Conservation (phyloP, 2,113 vertebrate genomes). For the Tinamus guttatus region DNA sequence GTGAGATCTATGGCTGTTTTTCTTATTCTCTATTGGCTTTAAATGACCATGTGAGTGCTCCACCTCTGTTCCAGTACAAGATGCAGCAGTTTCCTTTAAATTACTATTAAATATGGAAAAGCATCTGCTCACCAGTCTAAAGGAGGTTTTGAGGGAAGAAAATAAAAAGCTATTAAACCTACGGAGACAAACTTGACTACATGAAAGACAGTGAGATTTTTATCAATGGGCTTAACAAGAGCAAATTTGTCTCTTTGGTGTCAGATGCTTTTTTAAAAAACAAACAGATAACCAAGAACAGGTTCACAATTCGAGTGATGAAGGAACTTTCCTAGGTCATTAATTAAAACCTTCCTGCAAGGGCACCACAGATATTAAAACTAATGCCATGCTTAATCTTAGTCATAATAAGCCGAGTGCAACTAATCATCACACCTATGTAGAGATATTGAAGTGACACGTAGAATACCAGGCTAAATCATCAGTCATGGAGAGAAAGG, state of each 20-base stretch:
- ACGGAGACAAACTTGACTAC: background rate
- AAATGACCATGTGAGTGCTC: background rate
- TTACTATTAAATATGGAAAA: background rate
- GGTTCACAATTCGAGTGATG: accelerated
- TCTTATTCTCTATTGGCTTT: background rate
- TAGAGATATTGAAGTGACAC: background rate
- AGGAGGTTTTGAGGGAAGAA: background rate
- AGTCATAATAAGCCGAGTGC: background rate
- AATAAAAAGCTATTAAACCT: background rate
- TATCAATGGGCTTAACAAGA: background rate
- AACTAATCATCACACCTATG: background rate
- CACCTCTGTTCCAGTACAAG: background rate
- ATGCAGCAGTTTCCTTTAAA: background rate
- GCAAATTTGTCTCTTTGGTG: background rate
- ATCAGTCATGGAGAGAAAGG: background rate
- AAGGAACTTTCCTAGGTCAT: background rate
- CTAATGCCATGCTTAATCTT: background rate
- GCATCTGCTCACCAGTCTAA: background rate
- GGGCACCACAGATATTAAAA: background rate
- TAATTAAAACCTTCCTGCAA: background rate
- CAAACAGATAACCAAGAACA: background rate
- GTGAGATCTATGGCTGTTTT: background rate
- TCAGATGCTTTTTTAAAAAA: background rate
- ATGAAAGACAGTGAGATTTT: background rate
- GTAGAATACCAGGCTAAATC: background rate